Percentiles rank a stretch among this genome's conserved stretches.
These are phyloP conservation scores for Oreochromis spilurus DNA, from an alignment of 2,113 vertebrate species.

Conservation along the genomic window DNA sequence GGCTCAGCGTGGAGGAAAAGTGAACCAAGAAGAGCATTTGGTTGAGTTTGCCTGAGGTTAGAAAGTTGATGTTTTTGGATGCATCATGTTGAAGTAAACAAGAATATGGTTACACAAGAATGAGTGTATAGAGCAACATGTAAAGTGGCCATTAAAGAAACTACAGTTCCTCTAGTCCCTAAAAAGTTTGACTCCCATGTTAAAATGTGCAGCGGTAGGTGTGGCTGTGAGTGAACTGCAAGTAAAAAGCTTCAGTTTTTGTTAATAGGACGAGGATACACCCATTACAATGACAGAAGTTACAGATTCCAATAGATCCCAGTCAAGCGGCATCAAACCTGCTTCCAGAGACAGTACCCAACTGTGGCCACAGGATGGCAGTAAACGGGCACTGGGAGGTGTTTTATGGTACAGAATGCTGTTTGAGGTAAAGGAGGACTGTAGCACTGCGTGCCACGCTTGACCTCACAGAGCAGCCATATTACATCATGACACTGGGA, in stretches of 20 bases:
- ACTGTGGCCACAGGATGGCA: not conserved
- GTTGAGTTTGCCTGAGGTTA: not conserved
- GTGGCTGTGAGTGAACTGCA: not conserved
- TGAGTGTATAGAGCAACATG: rapidly evolving
- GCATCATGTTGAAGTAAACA: not conserved
- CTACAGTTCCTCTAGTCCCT: not conserved
- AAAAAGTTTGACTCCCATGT: rapidly evolving
- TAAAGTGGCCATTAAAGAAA: not conserved
- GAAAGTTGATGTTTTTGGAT: not conserved
- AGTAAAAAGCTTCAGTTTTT: not conserved
- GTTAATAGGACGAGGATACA: not conserved
- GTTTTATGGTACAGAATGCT: not conserved
- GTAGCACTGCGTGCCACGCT: not conserved
- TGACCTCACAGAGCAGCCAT: rapidly evolving
- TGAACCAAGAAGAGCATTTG: rapidly evolving
- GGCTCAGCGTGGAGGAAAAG: not conserved
- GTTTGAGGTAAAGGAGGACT: not conserved
- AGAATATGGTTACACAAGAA: not conserved
- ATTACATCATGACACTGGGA: not conserved
- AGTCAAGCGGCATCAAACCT: not conserved
- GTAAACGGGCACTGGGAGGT: not conserved
- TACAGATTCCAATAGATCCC: rapidly evolving
- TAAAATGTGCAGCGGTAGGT: not conserved
- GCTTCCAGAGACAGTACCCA: not conserved
- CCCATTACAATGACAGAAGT: not conserved